Evolutionary conservation across 2,888 invertebrate species (phyloP), one percentile per base, ranked within the genome.

Genomic region (Osmoderma eremita): DNA sequence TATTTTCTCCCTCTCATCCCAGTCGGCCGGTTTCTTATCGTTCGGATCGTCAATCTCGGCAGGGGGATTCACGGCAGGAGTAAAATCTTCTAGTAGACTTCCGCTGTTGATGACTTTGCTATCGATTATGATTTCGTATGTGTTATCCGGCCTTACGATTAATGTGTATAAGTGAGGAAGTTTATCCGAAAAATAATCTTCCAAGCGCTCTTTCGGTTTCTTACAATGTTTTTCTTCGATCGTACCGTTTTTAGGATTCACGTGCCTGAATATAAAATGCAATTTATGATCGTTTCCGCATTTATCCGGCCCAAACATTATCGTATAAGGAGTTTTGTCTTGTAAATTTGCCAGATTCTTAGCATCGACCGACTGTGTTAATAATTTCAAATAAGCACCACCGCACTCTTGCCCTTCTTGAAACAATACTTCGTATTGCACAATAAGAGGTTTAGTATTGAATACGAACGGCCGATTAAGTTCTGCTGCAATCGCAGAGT

Each of bases 301-400:
- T 83, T 98, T 99, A 86, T 99, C 99, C 6, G 98, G 98, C 0
- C 99, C 99, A 84, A 99, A 99, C 99, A 99, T 99, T 77, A 99
- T 95, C 1, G 97, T 94, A 84, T 98, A 99, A 0, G 97, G 92
- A 0, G 98, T 97, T 84, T 96, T 97, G 84, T 99, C 98, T 81
- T 72, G 73, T 84, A 98, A 97, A 78, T 89, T 86, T 72, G 88
- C 90, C 63, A 97, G 85, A 78, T 95, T 91, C 78, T 88, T 87
- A 36, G 87, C 82, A 51, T 88, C 86, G 49, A 87, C 84, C 65
- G 90, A 89, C 22, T 90, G 86, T 10, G 94, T 92, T 15, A 99
- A 84, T 50, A 99, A 86, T 83, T 99, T 99, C 54, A 99, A 84
- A 82, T 99, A 99, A 6, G 98, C 97, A 8, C 99, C 99, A 50